These are phyloP conservation scores for Corydoras maculifer DNA, from an alignment of 2,113 vertebrate genomes.

Conservation along the genomic window DNA sequence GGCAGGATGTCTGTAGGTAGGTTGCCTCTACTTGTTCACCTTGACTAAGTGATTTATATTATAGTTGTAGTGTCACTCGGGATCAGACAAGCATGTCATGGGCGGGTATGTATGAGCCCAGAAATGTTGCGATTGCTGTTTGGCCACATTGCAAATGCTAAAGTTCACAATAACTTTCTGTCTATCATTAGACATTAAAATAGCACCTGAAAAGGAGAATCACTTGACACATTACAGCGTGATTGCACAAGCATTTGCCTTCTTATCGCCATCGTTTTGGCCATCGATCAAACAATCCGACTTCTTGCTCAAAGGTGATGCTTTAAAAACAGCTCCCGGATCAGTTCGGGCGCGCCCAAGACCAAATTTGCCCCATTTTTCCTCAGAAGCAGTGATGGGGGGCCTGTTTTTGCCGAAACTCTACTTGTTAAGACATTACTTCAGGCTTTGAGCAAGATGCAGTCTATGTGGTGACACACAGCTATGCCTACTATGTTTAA, in stretches of 20 bases:
- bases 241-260: neutral
- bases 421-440: neutral
- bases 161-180: constrained; percentile 31
- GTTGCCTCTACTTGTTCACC: constrained; percentile 34
- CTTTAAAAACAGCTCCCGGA: neutral
- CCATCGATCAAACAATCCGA: neutral
- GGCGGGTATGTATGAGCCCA: constrained; percentile 52
- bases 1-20: constrained; percentile 34
- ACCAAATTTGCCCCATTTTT: neutral
- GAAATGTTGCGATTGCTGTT: constrained; percentile 72
- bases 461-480: constrained; percentile 17
- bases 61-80: constrained; percentile 44
- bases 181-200: constrained; percentile 28
- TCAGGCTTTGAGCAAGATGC: constrained; percentile 15
- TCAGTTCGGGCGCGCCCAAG: neutral
- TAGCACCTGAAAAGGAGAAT: neutral
- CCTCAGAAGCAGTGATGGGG: constrained; percentile 6
- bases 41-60: constrained; percentile 22
- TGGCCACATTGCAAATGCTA: constrained; percentile 62
- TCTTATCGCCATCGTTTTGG: neutral
- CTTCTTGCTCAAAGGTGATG: neutral
- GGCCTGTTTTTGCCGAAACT: constrained; percentile 34
- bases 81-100: constrained; percentile 31
- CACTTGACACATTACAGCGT: neutral
- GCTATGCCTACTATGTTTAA: constrained; percentile 52